Base-by-base conservation (phyloP, 2,113 vertebrate species). In the Pelobates fuscus region DNA sequence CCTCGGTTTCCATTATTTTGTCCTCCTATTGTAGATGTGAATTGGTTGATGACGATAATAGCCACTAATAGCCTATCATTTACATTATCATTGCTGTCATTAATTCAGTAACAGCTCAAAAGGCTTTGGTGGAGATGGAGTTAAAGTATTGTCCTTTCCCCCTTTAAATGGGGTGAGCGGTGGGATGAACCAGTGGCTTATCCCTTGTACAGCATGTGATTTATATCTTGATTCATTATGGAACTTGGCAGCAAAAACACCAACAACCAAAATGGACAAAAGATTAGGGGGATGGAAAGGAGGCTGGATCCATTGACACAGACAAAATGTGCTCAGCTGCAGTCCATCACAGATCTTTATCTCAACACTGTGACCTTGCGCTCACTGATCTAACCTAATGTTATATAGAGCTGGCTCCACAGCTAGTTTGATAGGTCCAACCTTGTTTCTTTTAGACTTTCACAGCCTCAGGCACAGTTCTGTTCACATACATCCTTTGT, bases 141-240 rank as follows among this genome's bases (percentile, higher is more conserved):
- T 76, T 67, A 60, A 59, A 76, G 24, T 55, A 59, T 75, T 67
- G 63, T 75, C 52, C 55, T 65, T 14, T n/a, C 32, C 23, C 49
- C 7, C 37, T 59, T 23, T 29, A 65, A 58, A 69, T 62, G 68
- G 58, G 81, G 57, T 8, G 0, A 30, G 54, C 54, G 70, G 63
- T 29, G 37, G 72, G 72, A 8, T 67, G 54, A 57, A 14, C 3
- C 12, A 20, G 55, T 64, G 76, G 64, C 74, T 78, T 72, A 46
- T 68, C 66, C 29, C 58, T 77, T 61, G 77, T 15, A 70, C 80
- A 77, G 75, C 77, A 77, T 76, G 85, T 85, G 86, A 89, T 89
- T 90, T 90, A 46, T 84, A 41, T 67, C 84, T 76, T 83, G 82
- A 82, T 91, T 83, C 80, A 87, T 89, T 81, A 69, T 81, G 67